These are phyloP conservation scores for Fissipunctia ypsillon DNA, from an alignment of 2,888 invertebrate species.

Conservation along the genomic window DNA sequence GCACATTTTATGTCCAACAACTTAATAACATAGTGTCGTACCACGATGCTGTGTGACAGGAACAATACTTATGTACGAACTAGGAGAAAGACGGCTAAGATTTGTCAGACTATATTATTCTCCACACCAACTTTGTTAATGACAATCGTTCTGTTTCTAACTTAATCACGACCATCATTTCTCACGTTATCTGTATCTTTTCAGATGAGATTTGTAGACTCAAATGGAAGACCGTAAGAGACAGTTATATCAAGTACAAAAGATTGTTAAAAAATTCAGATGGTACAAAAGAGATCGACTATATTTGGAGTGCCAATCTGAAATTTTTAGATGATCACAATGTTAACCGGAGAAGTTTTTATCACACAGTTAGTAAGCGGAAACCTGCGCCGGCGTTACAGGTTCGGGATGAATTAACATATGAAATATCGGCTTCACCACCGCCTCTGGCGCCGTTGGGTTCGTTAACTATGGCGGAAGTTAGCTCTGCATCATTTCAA, in stretches of 20 bases:
- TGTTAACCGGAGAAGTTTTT: constrained; percentile 44
- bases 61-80: neutral
- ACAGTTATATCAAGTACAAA: constrained; percentile 72
- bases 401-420: constrained; percentile 14
- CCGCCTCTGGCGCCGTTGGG: constrained; percentile 40
- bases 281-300: constrained; percentile 64
- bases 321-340: constrained; percentile 65
- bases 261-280: constrained; percentile 58
- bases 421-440: constrained; percentile 35
- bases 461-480: constrained; percentile 10
- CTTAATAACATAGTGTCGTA: neutral
- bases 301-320: constrained; percentile 68
- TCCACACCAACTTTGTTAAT: neutral
- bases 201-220: constrained; percentile 69
- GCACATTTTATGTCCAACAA: constrained; percentile 10
- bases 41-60: neutral
- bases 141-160: neutral
- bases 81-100: neutral
- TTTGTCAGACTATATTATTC: neutral
- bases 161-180: neutral
- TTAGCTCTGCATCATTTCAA: constrained; percentile 6
- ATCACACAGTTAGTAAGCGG: constrained; percentile 2
- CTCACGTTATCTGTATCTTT: constrained; percentile 29
- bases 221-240: constrained; percentile 74
- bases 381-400: neutral